These are phyloP conservation scores for Halesus radiatus DNA, from an alignment of 1,140 invertebrate species.

Conservation along the genomic window DNA sequence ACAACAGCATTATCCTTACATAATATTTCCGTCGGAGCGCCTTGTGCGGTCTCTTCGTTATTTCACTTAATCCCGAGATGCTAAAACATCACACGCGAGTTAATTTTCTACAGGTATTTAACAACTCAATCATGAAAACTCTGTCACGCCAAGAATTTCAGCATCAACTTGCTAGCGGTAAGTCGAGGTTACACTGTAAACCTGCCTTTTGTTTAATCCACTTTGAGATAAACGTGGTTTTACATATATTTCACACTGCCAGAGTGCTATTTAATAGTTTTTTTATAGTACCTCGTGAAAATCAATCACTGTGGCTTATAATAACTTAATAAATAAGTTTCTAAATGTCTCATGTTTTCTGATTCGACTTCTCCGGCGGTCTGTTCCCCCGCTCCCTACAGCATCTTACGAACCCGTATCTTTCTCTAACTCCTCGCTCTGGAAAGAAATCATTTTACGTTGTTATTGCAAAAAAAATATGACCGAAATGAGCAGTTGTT, in stretches of 20 bases:
- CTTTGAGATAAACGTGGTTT: too few relatives aligned
- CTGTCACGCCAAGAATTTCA: constrained; percentile 1
- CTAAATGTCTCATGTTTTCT: too few relatives aligned
- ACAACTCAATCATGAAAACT: constrained; percentile 19
- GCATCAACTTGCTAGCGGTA: neutral
- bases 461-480: constrained; percentile 18
- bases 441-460: constrained; percentile 17
- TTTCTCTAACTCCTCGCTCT: neutral
- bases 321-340: too few relatives aligned
- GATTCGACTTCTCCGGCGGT: constrained; percentile 14
- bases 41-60: constrained; percentile 12
- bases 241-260: too few relatives aligned
- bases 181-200: neutral
- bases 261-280: too few relatives aligned
- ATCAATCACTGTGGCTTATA: too few relatives aligned
- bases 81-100: constrained; percentile 13
- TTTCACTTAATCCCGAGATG: neutral
- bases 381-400: neutral
- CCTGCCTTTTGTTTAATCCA: too few relatives aligned
- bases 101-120: constrained; percentile 14
- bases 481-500: constrained; percentile 27
- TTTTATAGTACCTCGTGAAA: too few relatives aligned
- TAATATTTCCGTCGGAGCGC: neutral
- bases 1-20: neutral
- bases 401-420: neutral